These are phyloP conservation scores for Gasterosteus nipponicus DNA, from an alignment of 2,113 vertebrate genomes.

Conservation along the genomic window DNA sequence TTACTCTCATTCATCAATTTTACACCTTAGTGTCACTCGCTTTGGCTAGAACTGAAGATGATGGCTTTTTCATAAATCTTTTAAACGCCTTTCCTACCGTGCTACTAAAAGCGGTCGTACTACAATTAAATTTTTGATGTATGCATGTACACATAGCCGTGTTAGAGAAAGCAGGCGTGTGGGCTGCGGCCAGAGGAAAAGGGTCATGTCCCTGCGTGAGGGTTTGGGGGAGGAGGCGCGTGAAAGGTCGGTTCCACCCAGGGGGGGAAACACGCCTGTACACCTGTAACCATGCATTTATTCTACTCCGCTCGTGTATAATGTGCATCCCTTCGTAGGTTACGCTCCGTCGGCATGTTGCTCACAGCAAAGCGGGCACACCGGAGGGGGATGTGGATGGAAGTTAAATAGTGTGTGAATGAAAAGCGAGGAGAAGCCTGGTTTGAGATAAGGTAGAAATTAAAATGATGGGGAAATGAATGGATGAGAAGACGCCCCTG, in stretches of 20 bases:
- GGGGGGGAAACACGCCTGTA: constrained; percentile 47
- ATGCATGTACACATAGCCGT: constrained; percentile 30
- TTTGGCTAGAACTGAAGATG: not conserved
- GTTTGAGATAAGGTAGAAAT: constrained; percentile 13
- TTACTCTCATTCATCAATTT: not conserved
- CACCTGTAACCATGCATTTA: constrained; percentile 36
- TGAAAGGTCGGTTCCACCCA: constrained; percentile 58
- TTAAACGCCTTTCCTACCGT: not conserved
- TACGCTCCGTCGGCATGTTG: constrained; percentile 26
- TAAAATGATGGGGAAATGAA: not conserved
- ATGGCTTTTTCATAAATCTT: not conserved
- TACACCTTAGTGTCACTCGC: not conserved
- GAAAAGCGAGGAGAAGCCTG: not conserved
- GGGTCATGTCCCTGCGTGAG: constrained; percentile 56
- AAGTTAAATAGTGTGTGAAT: constrained; percentile 14
- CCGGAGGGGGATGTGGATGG: constrained; percentile 6
- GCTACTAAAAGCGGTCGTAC: not conserved
- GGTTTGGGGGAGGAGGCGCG: constrained; percentile 13
- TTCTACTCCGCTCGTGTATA: constrained; percentile 23
- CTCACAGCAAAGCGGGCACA: constrained; percentile 29
- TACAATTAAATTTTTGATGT: constrained; percentile 16
- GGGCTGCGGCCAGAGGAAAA: constrained; percentile 39
- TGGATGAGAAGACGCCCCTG: not conserved
- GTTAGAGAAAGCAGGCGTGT: constrained; percentile 19
- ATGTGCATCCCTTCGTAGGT: not conserved